phyloP scores from a whole-genome alignment of 2,888 invertebrate species.

The Lepidochitona cinerea region DNA sequence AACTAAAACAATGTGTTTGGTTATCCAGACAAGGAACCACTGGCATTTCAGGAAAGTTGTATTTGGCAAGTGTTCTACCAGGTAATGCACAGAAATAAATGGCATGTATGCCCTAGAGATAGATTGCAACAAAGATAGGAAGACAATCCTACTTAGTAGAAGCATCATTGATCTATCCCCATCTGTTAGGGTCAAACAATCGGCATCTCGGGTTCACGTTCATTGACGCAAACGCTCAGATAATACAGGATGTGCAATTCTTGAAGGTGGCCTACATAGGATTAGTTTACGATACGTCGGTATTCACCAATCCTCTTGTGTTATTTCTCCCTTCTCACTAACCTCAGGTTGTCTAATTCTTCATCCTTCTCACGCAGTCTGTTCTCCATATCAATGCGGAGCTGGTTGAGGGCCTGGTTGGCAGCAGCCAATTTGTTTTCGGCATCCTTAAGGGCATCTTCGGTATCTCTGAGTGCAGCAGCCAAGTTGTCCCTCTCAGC shows the following conservation, averaged over 20 bases:
- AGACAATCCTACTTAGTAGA: no score
- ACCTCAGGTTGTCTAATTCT: slow-evolving; percentile 98
- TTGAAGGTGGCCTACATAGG: no score
- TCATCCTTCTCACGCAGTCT: slow-evolving; percentile 98
- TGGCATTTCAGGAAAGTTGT: background rate
- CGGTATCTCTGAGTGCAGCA: slow-evolving; percentile 98
- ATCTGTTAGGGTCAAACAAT: background rate
- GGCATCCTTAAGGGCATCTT: slow-evolving; percentile 94
- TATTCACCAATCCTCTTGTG: no score
- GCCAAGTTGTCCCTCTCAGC: slow-evolving; percentile 99
- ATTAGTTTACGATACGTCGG: no score
- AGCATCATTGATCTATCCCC: no score
- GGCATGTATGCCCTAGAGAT: background rate
- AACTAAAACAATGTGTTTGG: background rate
- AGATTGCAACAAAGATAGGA: background rate
- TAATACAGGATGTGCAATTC: no score
- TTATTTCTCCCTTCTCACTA: no score
- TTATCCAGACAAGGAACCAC: background rate
- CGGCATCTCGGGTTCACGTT: no score
- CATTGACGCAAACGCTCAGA: no score
- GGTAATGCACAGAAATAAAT: background rate
- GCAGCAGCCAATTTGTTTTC: slow-evolving; percentile 93
- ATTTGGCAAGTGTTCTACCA: background rate
- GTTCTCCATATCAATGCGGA: slow-evolving; percentile 97
- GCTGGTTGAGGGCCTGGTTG: slow-evolving; percentile 84